Base-by-base conservation (phyloP, 92 coral and sea anemone genomes). In the Umimayanthus chanpuru region DNA sequence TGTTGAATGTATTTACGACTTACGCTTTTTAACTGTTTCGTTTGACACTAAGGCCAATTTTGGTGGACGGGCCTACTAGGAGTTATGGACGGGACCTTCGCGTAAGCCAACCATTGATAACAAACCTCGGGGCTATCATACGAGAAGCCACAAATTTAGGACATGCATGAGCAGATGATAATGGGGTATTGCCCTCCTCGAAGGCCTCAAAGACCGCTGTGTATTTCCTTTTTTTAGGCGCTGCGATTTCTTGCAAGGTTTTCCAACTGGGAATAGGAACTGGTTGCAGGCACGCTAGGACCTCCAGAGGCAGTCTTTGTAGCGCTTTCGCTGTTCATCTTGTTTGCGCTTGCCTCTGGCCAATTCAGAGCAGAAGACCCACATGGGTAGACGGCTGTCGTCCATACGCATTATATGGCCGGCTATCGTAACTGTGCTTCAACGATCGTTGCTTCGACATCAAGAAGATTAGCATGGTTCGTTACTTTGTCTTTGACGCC, bases 311-410 rank as follows among this genome's bases (percentile, higher is more conserved):
- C 10, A 21, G 29, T 18, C 72, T 20, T 66, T 66, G 10, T 76
- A 77, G 9, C 50, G 55, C 16, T 77, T 77, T 9, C 55, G 55
- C 81, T 77, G 85, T 0, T 30, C 72, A 1, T 73, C 30, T 12
- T 80, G 85, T 29, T 80, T 80, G 28, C 85, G 4, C 61, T 1
- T 80, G 66, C 85, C 85, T n/a, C n/a, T n/a, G n/a, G n/a, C n/a
- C n/a, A 80, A 15, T 47, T 80, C 73, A 1, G 70, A 41, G 67
- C 85, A 80, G 32, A 44, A n/a, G 41, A 80, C 64, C 38, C 49
- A 28, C 68, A 9, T 80, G 23, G 85, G 73, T 15, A 80, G 30
- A 9, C 85, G 74, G 85, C 85, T 23, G 66, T 50, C 67, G 2
- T 80, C 73, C 85, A 81, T 81, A 2, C 53, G 11, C 53, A 6